Evolutionary conservation across 2,888 invertebrate genomes (phyloP).

Genomic region (Pandemis cinnamomeana): DNA sequence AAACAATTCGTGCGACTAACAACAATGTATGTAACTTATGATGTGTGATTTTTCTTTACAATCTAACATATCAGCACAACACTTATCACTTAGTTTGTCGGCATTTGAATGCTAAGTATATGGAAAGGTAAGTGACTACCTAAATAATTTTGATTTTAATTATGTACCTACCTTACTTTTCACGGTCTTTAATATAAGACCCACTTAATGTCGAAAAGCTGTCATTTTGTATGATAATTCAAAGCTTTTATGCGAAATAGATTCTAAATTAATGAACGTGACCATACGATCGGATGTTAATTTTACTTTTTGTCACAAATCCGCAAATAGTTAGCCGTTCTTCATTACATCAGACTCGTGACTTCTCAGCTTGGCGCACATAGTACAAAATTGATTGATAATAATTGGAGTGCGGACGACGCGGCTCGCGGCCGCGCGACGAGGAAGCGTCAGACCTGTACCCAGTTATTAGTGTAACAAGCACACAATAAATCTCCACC

Average conservation of each 20-base stretch:
- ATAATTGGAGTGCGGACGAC: neutral
- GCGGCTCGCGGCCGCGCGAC: constrained; percentile 3
- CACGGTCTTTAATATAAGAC: too few species aligned
- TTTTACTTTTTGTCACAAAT: neutral
- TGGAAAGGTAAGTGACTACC: too few species aligned
- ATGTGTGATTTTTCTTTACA: neutral
- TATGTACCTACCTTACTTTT: too few species aligned
- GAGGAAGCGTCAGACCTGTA: neutral
- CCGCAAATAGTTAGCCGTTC: neutral
- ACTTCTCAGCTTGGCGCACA: neutral
- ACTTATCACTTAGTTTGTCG: neutral
- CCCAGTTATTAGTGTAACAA: constrained; percentile 24
- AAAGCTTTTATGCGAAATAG: too few species aligned
- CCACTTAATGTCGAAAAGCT: too few species aligned
- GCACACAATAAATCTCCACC: constrained; percentile 25
- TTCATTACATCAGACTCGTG: neutral
- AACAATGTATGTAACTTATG: neutral
- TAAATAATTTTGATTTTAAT: too few species aligned
- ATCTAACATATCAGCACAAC: neutral
- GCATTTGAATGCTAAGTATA: too few species aligned
- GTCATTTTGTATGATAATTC: too few species aligned
- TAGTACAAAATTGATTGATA: neutral
- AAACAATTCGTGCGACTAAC: neutral
- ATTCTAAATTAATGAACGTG: neutral
- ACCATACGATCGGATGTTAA: too few species aligned